Conservation (phyloP, 2,888 invertebrate species). For the Cantharis lateralis region DNA sequence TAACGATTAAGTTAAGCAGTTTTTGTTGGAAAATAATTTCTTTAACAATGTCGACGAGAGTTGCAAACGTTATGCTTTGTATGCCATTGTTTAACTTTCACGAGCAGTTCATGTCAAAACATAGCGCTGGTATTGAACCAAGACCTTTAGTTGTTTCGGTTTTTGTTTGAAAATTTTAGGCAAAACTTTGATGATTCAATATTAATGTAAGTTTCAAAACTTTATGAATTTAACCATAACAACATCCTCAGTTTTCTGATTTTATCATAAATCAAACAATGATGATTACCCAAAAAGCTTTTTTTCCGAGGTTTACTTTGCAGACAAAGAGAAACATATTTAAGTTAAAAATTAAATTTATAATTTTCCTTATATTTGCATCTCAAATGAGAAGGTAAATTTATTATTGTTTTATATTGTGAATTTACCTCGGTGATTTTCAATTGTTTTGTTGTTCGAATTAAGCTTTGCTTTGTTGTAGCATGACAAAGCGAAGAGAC, state of each 20-base stretch:
- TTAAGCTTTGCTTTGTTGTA: neutral
- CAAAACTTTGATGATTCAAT: slow-evolving; percentile 7
- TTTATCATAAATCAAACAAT: slow-evolving; percentile 8
- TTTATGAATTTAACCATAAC: slow-evolving; percentile 9
- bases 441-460: neutral
- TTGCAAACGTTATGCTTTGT: slow-evolving; percentile 20
- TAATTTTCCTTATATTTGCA: neutral
- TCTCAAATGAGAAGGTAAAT: neutral
- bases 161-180: slow-evolving; percentile 12
- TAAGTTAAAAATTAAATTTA: neutral
- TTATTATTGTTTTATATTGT: neutral
- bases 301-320: neutral
- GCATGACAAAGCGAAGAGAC: neutral
- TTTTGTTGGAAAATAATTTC: slow-evolving; percentile 22
- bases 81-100: slow-evolving; percentile 24
- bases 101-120: slow-evolving; percentile 26
- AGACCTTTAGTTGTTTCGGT: slow-evolving; percentile 6
- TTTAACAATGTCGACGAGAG: slow-evolving; percentile 13
- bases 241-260: slow-evolving; percentile 4
- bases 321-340: neutral
- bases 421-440: neutral
- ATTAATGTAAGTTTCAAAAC: slow-evolving; percentile 14
- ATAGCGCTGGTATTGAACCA: slow-evolving; percentile 14
- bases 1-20: slow-evolving; percentile 23
- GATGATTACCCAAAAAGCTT: neutral